Evolutionary conservation across 2,113 vertebrate genomes (phyloP).

Genomic region (Jaculus jaculus): DNA sequence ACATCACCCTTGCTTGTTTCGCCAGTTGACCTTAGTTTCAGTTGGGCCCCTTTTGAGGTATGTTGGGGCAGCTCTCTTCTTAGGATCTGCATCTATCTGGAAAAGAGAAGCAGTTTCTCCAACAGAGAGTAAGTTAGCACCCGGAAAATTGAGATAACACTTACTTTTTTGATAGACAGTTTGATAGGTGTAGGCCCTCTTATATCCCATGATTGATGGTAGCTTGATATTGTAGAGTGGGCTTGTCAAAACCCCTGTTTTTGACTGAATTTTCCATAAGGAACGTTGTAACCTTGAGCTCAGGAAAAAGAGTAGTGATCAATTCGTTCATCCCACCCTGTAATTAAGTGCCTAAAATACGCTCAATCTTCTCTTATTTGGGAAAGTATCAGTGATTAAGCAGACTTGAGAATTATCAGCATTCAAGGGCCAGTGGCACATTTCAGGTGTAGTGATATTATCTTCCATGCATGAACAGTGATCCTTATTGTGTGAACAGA

Average conservation of each 20-base stretch:
- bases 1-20: too few relatives aligned
- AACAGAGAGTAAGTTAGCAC: too few relatives aligned
- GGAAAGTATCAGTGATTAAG: neutral
- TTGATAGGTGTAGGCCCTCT: too few relatives aligned
- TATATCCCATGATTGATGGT: too few relatives aligned
- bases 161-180: too few relatives aligned
- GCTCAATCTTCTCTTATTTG: neutral
- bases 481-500: neutral
- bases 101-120: too few relatives aligned
- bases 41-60: too few relatives aligned
- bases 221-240: too few relatives aligned
- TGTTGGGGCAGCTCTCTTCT: too few relatives aligned
- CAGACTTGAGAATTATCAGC: neutral
- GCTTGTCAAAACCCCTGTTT: neutral
- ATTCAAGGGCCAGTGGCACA: neutral
- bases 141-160: too few relatives aligned
- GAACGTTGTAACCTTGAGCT: neutral
- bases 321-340: neutral
- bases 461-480: rapidly evolving
- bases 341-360: neutral
- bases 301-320: neutral
- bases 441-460: rapidly evolving
- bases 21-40: too few relatives aligned
- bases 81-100: too few relatives aligned
- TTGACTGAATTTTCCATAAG: neutral